phyloP scores from a whole-genome alignment of 2,113 vertebrate species.

The Speoplatyrhinus poulsoni region DNA sequence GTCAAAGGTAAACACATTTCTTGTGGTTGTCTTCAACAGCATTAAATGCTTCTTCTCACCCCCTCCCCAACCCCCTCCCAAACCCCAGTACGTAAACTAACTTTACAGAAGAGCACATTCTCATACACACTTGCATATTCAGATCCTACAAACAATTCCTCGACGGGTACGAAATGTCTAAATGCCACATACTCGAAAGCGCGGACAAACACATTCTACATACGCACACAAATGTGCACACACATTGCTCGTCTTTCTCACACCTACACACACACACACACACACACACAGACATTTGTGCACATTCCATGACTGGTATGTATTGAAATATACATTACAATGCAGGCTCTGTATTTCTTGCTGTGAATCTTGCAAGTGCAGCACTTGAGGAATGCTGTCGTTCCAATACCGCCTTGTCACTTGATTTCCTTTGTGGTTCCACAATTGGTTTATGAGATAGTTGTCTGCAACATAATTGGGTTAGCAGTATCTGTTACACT shows the following conservation, averaged over 20 bases:
- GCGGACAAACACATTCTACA: conserved; percentile 68
- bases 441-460: conserved; percentile 52
- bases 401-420: conserved; percentile 14
- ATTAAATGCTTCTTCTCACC: conserved; percentile 68
- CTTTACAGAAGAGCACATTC: conserved; percentile 62
- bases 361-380: conserved; percentile 23
- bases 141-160: conserved; percentile 75
- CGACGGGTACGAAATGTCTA: conserved; percentile 71
- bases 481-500: conserved; percentile 47
- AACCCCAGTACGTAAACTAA: conserved; percentile 53
- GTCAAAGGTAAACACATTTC: conserved; percentile 73
- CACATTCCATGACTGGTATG: conserved; percentile 61
- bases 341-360: conserved; percentile 40
- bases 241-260: conserved; percentile 16
- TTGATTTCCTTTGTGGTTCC: conserved; percentile 25
- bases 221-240: conserved; percentile 51
- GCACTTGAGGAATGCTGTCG: conserved; percentile 40
- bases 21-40: conserved; percentile 65
- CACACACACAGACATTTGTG: neutral
- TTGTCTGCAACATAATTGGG: conserved; percentile 45
- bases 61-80: conserved; percentile 11
- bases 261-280: conserved; percentile 5
- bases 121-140: conserved; percentile 74
- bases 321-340: conserved; percentile 70
- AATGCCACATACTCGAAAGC: conserved; percentile 74